These are phyloP conservation scores for Heliconius nattereri DNA, from an alignment of 1,140 invertebrate species.

Conservation along the genomic window DNA sequence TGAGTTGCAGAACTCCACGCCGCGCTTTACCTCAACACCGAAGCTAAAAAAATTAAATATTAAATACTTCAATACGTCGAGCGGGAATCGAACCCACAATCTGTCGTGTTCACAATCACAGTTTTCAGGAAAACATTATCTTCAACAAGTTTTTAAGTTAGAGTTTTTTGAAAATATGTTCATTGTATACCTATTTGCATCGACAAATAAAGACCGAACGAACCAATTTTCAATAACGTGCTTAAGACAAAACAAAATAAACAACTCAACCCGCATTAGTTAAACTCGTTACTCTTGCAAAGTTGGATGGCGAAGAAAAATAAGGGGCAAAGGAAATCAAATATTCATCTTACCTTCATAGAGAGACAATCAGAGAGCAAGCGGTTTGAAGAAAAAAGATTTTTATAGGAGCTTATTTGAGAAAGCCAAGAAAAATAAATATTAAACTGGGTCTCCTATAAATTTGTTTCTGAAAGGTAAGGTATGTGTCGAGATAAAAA, in stretches of 20 bases:
- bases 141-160: too few relatives aligned
- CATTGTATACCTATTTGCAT: too few relatives aligned
- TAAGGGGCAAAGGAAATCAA: constrained; percentile 28
- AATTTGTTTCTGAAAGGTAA: constrained; percentile 4
- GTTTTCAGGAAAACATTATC: too few relatives aligned
- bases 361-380: constrained; percentile 26
- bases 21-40: too few relatives aligned
- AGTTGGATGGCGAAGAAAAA: constrained; percentile 29
- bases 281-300: constrained; percentile 34
- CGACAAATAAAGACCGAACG: background rate
- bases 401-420: constrained; percentile 23
- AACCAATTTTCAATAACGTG: background rate
- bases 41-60: too few relatives aligned
- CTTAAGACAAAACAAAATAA: constrained; percentile 9
- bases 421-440: constrained; percentile 20
- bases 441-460: constrained; percentile 15
- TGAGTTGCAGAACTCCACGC: too few relatives aligned
- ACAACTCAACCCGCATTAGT: constrained; percentile 13
- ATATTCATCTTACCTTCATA: constrained; percentile 30
- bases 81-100: too few relatives aligned
- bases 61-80: too few relatives aligned
- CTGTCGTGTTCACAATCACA: too few relatives aligned
- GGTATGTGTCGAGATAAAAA: constrained; percentile 12
- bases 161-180: background rate
- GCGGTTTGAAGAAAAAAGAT: constrained; percentile 17